These are phyloP conservation scores for Aethina tumida DNA, from an alignment of 1,140 invertebrate species.

Conservation along the genomic window DNA sequence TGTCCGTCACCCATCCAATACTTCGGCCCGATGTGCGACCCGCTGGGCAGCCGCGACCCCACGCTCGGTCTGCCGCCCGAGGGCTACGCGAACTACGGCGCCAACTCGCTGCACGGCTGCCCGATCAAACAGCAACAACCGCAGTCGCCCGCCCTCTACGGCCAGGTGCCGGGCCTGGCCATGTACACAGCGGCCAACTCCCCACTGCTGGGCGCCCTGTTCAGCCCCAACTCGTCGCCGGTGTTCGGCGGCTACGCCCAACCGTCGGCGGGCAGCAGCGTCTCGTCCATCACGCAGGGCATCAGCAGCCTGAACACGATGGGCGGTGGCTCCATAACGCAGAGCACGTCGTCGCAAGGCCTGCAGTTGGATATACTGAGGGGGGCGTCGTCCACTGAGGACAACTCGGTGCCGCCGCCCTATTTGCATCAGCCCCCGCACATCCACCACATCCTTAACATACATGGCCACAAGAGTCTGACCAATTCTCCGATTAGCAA, in stretches of 20 bases:
- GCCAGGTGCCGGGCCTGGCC: constrained; percentile 19
- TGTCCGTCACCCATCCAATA: constrained; percentile 28
- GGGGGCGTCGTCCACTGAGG: constrained; percentile 20
- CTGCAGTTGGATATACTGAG: constrained; percentile 42
- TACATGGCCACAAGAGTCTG: constrained; percentile 44
- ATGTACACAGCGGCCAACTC: constrained; percentile 26
- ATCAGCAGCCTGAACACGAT: constrained; percentile 50
- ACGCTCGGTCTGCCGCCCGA: constrained; percentile 22
- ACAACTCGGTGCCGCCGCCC: constrained; percentile 14
- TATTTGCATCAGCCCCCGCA: constrained; percentile 12
- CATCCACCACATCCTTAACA: constrained; percentile 37
- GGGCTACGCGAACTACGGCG: constrained; percentile 17
- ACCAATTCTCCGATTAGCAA: constrained; percentile 49
- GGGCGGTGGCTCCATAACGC: constrained; percentile 61
- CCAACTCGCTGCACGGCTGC: constrained; percentile 46
- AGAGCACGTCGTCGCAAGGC: constrained; percentile 50
- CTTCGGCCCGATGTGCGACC: constrained; percentile 15
- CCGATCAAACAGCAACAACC: constrained; percentile 53
- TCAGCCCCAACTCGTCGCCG: constrained; percentile 26
- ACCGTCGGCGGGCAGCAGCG: constrained; percentile 18
- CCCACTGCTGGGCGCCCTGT: constrained; percentile 23
- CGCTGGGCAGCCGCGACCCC: constrained; percentile 14
- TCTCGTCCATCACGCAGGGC: constrained; percentile 37
- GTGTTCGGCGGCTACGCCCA: constrained; percentile 32
- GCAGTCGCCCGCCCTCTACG: constrained; percentile 28